Conservation (phyloP, 2,113 vertebrate species). For the Bubo scandiacus region DNA sequence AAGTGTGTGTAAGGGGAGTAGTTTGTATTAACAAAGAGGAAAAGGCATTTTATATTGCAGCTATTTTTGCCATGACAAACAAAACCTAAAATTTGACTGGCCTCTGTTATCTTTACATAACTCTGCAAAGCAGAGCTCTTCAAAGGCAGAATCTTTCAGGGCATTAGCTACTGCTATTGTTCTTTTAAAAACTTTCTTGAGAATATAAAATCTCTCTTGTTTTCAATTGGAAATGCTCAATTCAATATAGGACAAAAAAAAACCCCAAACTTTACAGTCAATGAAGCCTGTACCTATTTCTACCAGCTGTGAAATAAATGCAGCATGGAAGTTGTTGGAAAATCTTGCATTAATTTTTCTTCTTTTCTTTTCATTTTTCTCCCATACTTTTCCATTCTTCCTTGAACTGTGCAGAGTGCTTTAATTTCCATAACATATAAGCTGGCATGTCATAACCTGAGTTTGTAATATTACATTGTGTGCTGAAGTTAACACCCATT, state of each 20-base stretch:
- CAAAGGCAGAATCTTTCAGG: background rate
- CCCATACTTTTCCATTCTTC: background rate
- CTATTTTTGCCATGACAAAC: background rate
- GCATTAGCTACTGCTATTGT: constrained; percentile 14
- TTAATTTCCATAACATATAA: background rate
- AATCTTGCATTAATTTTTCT: background rate
- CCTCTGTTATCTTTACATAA: constrained; percentile 21
- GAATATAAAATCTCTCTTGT: background rate
- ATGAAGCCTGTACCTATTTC: background rate
- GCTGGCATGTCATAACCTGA: background rate
- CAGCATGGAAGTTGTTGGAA: background rate
- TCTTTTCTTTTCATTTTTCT: background rate
- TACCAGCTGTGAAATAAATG: constrained; percentile 23
- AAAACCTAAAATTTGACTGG: constrained; percentile 22
- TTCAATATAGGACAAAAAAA: background rate
- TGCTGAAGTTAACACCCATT: background rate
- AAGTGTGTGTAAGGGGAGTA: background rate
- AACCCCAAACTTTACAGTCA: constrained; percentile 1
- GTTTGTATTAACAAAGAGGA: background rate
- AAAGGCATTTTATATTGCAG: background rate
- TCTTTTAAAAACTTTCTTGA: background rate
- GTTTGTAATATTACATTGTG: background rate
- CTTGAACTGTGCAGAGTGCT: background rate
- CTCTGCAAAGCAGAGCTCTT: constrained; percentile 19
- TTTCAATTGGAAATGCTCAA: constrained; percentile 25